A percentile compares a stretch with the other conserved stretches of the same genome.
Evolutionary conservation across 2,113 vertebrate species (phyloP).

Genomic region (Microtus montanus): DNA sequence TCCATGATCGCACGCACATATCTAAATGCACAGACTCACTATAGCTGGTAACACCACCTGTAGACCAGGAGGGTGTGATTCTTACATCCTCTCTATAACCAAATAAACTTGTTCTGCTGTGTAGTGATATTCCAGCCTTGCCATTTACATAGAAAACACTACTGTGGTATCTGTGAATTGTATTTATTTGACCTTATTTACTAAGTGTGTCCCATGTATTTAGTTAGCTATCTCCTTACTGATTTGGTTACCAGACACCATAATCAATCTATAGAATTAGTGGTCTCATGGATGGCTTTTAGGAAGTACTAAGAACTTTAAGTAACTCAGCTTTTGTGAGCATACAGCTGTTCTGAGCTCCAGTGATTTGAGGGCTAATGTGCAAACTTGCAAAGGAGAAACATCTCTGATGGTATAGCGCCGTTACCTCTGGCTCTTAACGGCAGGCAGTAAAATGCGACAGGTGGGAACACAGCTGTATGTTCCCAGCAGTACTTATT

Average conservation of each 20-base stretch:
- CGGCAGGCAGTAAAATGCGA: neutral
- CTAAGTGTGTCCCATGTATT: neutral
- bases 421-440: neutral
- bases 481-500: neutral
- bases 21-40: neutral
- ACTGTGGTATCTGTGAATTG: neutral
- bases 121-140: neutral
- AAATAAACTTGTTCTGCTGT: conserved; percentile 45
- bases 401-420: neutral
- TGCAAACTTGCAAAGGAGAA: neutral
- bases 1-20: neutral
- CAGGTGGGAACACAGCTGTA: neutral
- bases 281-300: neutral
- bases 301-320: neutral
- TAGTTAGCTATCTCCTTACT: neutral
- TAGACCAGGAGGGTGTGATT: neutral
- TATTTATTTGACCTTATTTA: neutral
- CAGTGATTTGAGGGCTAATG: neutral
- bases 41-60: neutral
- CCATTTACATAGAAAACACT: conserved; percentile 50
- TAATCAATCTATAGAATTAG: neutral
- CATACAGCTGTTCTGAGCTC: neutral
- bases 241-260: neutral
- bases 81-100: neutral
- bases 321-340: neutral